Base-by-base conservation (phyloP, 2,113 vertebrate species). In the Pelmatolapia mariae region DNA sequence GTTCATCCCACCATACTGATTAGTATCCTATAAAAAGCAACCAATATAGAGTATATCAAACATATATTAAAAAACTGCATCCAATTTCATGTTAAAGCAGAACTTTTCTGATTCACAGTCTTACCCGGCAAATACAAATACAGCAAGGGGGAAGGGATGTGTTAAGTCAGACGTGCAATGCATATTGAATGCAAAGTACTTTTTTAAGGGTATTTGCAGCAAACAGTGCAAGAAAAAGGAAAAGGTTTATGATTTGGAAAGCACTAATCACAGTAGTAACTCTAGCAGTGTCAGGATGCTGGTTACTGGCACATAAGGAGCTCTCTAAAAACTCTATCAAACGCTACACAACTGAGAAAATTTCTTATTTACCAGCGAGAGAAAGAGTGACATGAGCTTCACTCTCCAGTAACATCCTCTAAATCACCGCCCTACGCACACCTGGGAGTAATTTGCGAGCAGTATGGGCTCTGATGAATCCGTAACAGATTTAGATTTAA, bases 371-470 rank as follows among this genome's bases (percentile, higher is more conserved):
- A 53, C 15, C 3, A 57, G n/a, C 26, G 7, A 52, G 8, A 10
- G 2, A n/a, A 61, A 26, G 19, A 82, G 29, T 12, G 50, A 50
- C 7, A 52, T 50, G 54, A 78, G 29, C 43, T 88, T 86, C 50
- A 45, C 66, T 54, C 15, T 18, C 22, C 29, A 54, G 19, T 79
- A 66, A 24, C 38, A 22, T 16, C 31, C 4, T 57, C 22, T 85
- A 86, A 87, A 45, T 91, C 66, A 50, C 53, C 36, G 22, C 87
- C 84, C 15, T 82, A 57, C 0, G 26, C 82, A 91, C 94, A 95
- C 92, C 95, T 94, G 94, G 93, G 80, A 96, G 91, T 87, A 16
- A 95, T 96, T 95, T 94, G 87, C n/a, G 53, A 92, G 89, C 88
- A 82, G 91, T 54, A 87, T 59, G 79, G 90, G 31, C 84, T 89